Base-by-base conservation (phyloP, 2,113 vertebrate genomes). In the Dicrurus megarhynchus region DNA sequence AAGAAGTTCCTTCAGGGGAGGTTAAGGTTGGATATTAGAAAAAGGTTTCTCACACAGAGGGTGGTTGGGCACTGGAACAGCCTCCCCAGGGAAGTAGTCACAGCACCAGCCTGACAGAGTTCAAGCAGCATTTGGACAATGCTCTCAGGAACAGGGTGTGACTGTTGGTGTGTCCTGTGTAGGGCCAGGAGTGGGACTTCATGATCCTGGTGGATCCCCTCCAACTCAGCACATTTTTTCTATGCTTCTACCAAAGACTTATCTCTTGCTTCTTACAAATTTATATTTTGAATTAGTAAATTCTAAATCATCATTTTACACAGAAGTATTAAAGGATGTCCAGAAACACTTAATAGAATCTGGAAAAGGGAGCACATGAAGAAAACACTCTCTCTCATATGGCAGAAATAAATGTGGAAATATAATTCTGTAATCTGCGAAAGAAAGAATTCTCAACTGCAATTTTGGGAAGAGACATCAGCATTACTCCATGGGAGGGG, bases 161-260 rank as follows among this genome's bases (percentile, higher is more conserved):
- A 27, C 14, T 32, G 30, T 27, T 35, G 17, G 7, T 3, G 26
- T 35, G 20, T 49, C 41, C 49, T 64, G 11, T 16, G 19, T 16
- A 37, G 33, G 10, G 7, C 2, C 13, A 28, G 19, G 23, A 59
- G 37, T 11, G 7, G 44, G 33, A 44, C 13, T 44, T 0, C 0
- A 39, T 39, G 33, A 75, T 26, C 13, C 16, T 39, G 3, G 28
- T 30, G 11, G 16, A 7, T 21, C 10, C 11, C 11, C 17, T 39
- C 16, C 16, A 59, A n/a, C 23, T 17, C 23, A 39, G 20, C 16
- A 28, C 8, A 33, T 17, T 52, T 37, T 42, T 59, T 46, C 68
- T 46, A 21, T 52, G 23, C 5, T 33, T 52, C 37, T 67, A 44
- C 44, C 56, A 49, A 69, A 47, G 3, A 2, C 7, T 76, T 61